These are phyloP conservation scores for Cottus gobio DNA, from an alignment of 2,113 vertebrate species.

Conservation along the genomic window DNA sequence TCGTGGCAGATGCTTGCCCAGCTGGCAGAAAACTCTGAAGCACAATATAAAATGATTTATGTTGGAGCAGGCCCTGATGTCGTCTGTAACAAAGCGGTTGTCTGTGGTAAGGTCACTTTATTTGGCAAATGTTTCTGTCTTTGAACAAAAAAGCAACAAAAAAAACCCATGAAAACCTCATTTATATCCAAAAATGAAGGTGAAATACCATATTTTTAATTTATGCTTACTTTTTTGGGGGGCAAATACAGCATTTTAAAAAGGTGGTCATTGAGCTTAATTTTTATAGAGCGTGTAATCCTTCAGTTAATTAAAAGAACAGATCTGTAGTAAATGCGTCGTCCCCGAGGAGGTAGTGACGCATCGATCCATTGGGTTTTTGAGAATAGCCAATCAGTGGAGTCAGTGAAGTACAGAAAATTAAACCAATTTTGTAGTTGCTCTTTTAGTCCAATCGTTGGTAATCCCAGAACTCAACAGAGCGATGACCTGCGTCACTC, in stretches of 20 bases:
- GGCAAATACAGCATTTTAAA: neutral
- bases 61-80: neutral
- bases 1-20: constrained; percentile 27
- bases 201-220: neutral
- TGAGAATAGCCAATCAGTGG: constrained; percentile 1
- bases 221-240: neutral
- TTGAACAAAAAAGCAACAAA: neutral
- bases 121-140: neutral
- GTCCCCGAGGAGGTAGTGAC: neutral
- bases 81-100: neutral
- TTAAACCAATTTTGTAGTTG: constrained; percentile 6
- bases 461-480: neutral
- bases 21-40: neutral
- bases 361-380: constrained; percentile 2
- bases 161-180: neutral
- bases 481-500: neutral
- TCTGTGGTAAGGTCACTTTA: constrained; percentile 9
- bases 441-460: neutral
- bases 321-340: neutral
- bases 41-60: constrained; percentile 11
- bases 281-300: constrained; percentile 5
- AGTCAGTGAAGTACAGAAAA: constrained; percentile 3
- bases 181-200: neutral
- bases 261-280: neutral
- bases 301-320: constrained; percentile 4